Percentiles rank a stretch among this genome's conserved stretches.
These are phyloP conservation scores for Phacellophora camtschatica DNA, from an alignment of 30 jellyfish, hydroid and myxozoan species.

Conservation along the genomic window DNA sequence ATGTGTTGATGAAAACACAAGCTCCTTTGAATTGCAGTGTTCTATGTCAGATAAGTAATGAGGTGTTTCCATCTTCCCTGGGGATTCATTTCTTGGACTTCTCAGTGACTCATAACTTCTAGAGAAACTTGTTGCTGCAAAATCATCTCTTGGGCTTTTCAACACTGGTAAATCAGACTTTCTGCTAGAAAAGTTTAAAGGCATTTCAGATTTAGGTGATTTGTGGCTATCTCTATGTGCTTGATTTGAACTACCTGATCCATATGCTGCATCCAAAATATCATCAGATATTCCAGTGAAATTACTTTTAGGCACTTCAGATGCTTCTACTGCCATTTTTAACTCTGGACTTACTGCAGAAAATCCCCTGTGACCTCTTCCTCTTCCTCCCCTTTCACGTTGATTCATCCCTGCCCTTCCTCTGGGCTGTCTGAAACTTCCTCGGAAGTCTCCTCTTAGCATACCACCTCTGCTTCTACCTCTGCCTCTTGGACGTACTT, in stretches of 20 bases:
- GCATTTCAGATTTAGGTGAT: background rate
- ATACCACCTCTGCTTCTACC: background rate
- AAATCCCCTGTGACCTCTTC: background rate
- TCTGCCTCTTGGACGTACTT: background rate
- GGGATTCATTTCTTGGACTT: background rate
- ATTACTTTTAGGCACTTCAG: background rate
- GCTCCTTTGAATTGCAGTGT: background rate
- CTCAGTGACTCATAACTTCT: background rate
- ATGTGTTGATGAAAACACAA: background rate
- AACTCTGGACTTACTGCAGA: background rate
- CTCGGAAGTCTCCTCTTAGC: background rate
- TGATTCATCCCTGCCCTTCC: background rate
- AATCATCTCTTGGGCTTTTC: too few relatives aligned
- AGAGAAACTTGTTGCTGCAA: too few relatives aligned
- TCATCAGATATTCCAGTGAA: background rate
- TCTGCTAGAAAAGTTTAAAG: background rate
- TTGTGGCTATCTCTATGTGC: background rate
- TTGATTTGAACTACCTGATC: background rate
- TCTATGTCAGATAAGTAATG: background rate
- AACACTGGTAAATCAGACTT: background rate
- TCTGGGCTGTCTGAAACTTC: background rate
- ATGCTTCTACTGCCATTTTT: background rate
- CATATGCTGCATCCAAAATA: background rate
- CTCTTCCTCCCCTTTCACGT: background rate
- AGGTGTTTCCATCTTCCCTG: background rate